phyloP scores from a whole-genome alignment of 1,140 invertebrate genomes.

The Cydia strobilella region DNA sequence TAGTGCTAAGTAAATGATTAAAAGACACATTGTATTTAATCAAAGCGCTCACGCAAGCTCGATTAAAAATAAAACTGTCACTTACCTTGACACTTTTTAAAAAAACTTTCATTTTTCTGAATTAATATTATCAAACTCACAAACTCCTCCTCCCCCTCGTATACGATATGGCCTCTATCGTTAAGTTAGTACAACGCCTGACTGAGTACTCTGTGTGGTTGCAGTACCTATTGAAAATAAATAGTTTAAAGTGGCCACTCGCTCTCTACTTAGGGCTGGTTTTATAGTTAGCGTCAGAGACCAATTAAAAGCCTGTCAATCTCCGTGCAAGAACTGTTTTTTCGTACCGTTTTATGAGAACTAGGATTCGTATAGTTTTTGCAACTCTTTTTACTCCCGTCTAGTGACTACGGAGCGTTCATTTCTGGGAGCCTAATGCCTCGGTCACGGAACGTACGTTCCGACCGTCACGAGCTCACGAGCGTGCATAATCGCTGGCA shows the following conservation, averaged over 20 bases:
- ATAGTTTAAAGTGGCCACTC: background rate
- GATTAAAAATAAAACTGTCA: background rate
- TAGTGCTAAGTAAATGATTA: too few species aligned
- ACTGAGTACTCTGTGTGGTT: background rate
- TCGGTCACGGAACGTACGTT: too few species aligned
- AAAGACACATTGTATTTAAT: background rate
- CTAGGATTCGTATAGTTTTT: too few species aligned
- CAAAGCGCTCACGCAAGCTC: background rate
- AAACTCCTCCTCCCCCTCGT: too few species aligned
- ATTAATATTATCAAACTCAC: background rate
- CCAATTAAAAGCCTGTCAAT: constrained; percentile 6
- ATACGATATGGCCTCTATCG: background rate
- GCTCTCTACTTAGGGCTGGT: background rate
- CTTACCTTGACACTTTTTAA: background rate
- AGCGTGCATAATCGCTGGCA: too few species aligned
- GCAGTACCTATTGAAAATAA: constrained; percentile 7
- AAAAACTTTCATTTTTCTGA: background rate
- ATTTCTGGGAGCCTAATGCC: too few species aligned
- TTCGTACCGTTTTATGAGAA: too few species aligned
- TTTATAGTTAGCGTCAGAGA: background rate
- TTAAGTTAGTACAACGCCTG: background rate
- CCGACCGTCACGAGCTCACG: too few species aligned
- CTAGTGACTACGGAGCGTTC: too few species aligned
- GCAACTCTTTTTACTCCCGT: too few species aligned
- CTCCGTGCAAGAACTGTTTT: background rate